Base-by-base conservation (phyloP, 2,113 vertebrate species). In the Oceanodroma tethys region DNA sequence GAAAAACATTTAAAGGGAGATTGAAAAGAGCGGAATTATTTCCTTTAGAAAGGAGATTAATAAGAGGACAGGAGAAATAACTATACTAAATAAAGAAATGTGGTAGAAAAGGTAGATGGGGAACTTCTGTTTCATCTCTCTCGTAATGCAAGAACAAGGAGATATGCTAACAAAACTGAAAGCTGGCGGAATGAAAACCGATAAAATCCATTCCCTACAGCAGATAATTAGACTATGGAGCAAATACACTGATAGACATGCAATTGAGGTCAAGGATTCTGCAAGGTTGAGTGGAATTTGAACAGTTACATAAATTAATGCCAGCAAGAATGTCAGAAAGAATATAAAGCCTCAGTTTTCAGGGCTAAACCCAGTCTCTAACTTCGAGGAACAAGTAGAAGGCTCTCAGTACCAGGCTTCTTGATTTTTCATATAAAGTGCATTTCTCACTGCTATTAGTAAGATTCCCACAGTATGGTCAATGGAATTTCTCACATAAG, bases 401-500 rank as follows among this genome's bases (percentile, higher is more conserved):
- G 4, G 2, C 7, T 78, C 10, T 53, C 21, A 53, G 32, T 42
- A 50, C 5, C 27, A 90, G 11, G 19, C 9, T 78, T 38, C 36
- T 43, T 92, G 55, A 36, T 67, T 60, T 81, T 89, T 79, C 32
- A 29, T 50, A 62, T 15, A 34, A 78, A 67, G 13, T 60, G 19
- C 9, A 32, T 76, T 92, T 88, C 70, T 83, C 7, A 13, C 7
- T 55, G 40, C 16, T 82, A 62, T 72, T 95, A 59, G 65, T 72
- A 66, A 95, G 53, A 84, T 93, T 96, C 48, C 36, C 9, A 34
- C 29, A 74, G 32, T n/a, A 70, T 18, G 53, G 48, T 47, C 40
- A 95, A 30, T 86, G 71, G 58, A 90, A 83, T 90, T 94, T 96
- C 84, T 88, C 86, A 93, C 62, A 55, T 76, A 76, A 81, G 6